Percentiles rank a stretch among this genome's conserved stretches.
phyloP scores from a whole-genome alignment of 2,797 vertebrate species.

The Pipistrellus nathusii region DNA sequence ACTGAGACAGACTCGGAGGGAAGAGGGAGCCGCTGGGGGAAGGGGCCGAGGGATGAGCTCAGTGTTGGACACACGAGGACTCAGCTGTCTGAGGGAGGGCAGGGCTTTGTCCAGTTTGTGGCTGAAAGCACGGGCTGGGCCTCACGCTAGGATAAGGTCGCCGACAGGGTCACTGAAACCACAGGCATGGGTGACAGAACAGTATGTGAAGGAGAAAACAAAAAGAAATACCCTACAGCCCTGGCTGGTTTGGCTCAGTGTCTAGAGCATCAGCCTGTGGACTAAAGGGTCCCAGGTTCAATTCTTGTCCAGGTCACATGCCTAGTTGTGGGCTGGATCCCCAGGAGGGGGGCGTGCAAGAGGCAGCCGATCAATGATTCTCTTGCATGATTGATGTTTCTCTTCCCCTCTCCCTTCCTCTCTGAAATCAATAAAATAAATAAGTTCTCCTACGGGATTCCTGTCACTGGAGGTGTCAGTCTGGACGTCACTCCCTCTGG shows the following conservation, averaged over 20 bases:
- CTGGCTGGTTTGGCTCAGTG: no score
- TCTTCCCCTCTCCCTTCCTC: no score
- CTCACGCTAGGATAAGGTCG: neutral
- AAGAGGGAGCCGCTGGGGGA: neutral
- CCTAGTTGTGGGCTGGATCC: no score
- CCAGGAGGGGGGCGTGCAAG: no score
- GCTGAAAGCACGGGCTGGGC: neutral
- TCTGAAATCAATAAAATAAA: no score
- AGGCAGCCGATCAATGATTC: no score
- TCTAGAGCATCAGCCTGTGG: no score
- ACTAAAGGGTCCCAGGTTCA: no score
- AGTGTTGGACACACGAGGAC: neutral
- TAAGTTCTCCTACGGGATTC: neutral
- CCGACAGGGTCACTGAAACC: neutral
- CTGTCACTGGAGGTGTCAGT: neutral
- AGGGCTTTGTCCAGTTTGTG: neutral
- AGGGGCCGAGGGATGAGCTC: neutral
- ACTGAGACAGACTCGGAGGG: neutral
- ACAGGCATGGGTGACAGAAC: neutral
- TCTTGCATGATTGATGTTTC: no score
- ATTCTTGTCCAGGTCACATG: no score
- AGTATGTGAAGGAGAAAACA: neutral
- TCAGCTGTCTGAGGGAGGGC: neutral
- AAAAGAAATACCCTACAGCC: neutral
- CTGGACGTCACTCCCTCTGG: neutral